Evolutionary conservation across 35 echinoderm and acorn worm species (phyloP), one percentile per base, ranked within the genome.

Genomic region (Patiria miniata): DNA sequence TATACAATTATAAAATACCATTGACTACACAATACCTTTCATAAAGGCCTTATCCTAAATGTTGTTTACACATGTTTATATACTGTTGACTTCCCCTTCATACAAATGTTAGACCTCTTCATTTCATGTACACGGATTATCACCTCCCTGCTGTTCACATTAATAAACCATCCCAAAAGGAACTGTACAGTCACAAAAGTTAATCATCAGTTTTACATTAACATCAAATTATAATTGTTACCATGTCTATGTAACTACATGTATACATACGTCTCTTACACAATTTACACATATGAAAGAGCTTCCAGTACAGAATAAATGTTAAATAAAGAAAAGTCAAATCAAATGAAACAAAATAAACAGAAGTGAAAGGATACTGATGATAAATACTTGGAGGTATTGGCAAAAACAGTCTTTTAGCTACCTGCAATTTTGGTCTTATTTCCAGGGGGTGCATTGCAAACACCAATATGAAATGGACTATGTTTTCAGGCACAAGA

Each of bases 201-300:
- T 73, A 1, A 6, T 12, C 12, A 47, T 4, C 4, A 47, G 42
- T 47, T 47, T 47, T 12, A 47, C 42, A 47, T 73, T 73, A 73
- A 73, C 26, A 32, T 73, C 14, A 73, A 26, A 73, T 73, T 32
- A 14, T 73, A 14, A 73, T 10, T 73, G n/a, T n/a, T n/a, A n/a
- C n/a, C n/a, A n/a, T 73, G 10, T 73, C 65, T 73, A 73, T 73
- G 65, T 73, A 73, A 73, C 65, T 73, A 73, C 65, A 73, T 73
- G 65, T 73, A 73, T 73, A 73, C 65, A 73, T 73, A 2, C 23
- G 14, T 73, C 65, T 73, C 34, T 32, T 22, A 73, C 65, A 73
- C 34, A 73, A 73, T 73, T 73, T 73, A 73, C 65, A 73, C 65
- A 73, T 34, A 73, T 73, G 34, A 73, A 16, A 34, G 26, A 32